These are phyloP conservation scores for Carcharodon carcharias DNA, from an alignment of 2,797 vertebrate genomes.

Conservation along the genomic window DNA sequence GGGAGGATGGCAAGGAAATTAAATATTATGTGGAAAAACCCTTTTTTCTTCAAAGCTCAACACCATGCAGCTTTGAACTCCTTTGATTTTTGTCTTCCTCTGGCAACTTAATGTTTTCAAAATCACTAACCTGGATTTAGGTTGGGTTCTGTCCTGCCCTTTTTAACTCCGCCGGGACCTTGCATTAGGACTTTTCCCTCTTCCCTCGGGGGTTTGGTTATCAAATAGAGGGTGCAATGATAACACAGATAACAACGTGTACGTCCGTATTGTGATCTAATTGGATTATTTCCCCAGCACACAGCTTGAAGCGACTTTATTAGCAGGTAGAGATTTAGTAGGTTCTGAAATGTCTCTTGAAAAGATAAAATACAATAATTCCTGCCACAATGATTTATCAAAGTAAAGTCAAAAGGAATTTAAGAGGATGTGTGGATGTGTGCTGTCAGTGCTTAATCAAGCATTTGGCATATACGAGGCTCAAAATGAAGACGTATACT, in stretches of 20 bases:
- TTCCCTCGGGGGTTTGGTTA: neutral
- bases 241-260: neutral
- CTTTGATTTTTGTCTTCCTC: neutral
- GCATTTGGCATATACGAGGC: neutral
- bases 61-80: neutral
- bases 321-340: neutral
- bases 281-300: neutral
- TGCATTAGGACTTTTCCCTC: neutral
- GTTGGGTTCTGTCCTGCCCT: no score
- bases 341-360: neutral
- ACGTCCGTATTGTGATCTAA: neutral
- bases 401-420: neutral
- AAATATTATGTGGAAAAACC: neutral
- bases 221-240: neutral
- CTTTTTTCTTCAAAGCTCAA: neutral
- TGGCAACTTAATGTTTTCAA: neutral
- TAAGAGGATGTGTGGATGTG: neutral
- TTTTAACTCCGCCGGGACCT: neutral
- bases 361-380: neutral
- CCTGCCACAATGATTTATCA: neutral
- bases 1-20: neutral
- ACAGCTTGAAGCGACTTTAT: neutral
- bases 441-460: neutral
- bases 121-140: neutral
- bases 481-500: neutral